Percentiles rank a stretch among this genome's conserved stretches.
These are phyloP conservation scores for Oscheius sp. DNA, from an alignment of 2,888 invertebrate species.

Conservation along the genomic window DNA sequence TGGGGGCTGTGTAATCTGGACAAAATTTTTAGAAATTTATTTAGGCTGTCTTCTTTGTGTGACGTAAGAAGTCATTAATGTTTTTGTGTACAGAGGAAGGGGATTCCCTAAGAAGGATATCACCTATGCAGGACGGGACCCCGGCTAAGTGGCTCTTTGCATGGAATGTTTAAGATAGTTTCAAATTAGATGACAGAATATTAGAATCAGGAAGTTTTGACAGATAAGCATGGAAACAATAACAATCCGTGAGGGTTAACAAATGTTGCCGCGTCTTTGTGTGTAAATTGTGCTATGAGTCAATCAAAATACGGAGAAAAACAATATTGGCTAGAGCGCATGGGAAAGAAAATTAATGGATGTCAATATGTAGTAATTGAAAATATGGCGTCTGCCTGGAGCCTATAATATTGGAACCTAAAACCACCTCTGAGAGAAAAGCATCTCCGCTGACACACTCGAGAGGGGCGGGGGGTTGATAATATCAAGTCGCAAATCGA, in stretches of 20 bases:
- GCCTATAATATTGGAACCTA: slow-evolving; percentile 9
- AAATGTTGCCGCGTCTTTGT: not conserved
- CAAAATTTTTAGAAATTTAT: slow-evolving; percentile 10
- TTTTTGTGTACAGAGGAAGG: not conserved
- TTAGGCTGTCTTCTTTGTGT: not conserved
- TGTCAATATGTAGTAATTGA: slow-evolving; percentile 7
- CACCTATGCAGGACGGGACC: slow-evolving; percentile 3
- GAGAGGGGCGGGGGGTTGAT: slow-evolving; percentile 29
- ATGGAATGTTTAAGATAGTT: slow-evolving; percentile 19
- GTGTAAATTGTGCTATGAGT: not conserved
- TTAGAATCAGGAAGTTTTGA: too few relatives aligned
- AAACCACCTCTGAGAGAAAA: slow-evolving; percentile 19
- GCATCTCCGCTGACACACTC: slow-evolving; percentile 33
- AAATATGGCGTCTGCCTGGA: not conserved
- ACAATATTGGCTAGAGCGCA: too few relatives aligned
- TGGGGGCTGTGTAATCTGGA: not conserved
- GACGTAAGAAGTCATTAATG: not conserved
- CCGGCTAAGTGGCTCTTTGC: slow-evolving; percentile 20
- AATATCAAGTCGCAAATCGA: slow-evolving; percentile 36
- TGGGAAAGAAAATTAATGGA: slow-evolving; percentile 10
- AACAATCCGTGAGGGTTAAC: not conserved
- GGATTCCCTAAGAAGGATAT: not conserved
- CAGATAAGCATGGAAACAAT: too few relatives aligned
- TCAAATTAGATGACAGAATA: not conserved
- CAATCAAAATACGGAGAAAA: not conserved